These are phyloP conservation scores for Holotrichia oblita DNA, from an alignment of 1,140 invertebrate genomes.

Conservation along the genomic window DNA sequence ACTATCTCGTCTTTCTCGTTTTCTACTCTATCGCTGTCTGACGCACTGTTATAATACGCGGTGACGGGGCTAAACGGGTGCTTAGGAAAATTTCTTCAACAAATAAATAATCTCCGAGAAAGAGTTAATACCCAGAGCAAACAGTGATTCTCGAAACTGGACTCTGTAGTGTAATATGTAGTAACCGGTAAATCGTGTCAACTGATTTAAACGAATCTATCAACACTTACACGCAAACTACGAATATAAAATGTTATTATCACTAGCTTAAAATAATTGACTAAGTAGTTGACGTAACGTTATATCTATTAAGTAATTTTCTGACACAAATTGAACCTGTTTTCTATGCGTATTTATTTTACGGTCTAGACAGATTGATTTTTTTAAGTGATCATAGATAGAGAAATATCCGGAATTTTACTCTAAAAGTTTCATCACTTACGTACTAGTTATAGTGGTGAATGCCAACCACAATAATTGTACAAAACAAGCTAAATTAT, in stretches of 20 bases:
- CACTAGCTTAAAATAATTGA: too few relatives aligned
- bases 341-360: too few relatives aligned
- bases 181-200: neutral
- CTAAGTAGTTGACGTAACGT: too few relatives aligned
- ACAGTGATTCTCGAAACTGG: conserved; percentile 16
- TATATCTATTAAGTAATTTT: too few relatives aligned
- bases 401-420: too few relatives aligned
- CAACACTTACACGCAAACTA: neutral
- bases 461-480: too few relatives aligned
- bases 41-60: neutral
- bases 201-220: neutral
- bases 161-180: neutral
- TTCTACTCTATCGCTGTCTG: neutral
- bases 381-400: too few relatives aligned
- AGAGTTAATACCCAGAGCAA: neutral
- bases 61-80: neutral
- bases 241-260: neutral
- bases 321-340: too few relatives aligned
- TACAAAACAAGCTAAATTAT: too few relatives aligned
- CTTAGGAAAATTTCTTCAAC: conserved; percentile 18
- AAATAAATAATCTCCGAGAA: conserved; percentile 24
- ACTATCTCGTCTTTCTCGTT: neutral
- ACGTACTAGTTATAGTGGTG: too few relatives aligned
- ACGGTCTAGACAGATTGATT: too few relatives aligned
- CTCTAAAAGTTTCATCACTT: too few relatives aligned